A percentile compares a stretch with the other conserved stretches of the same genome.
phyloP scores from a whole-genome alignment of 2,888 invertebrate genomes.

The Apantesis nais region DNA sequence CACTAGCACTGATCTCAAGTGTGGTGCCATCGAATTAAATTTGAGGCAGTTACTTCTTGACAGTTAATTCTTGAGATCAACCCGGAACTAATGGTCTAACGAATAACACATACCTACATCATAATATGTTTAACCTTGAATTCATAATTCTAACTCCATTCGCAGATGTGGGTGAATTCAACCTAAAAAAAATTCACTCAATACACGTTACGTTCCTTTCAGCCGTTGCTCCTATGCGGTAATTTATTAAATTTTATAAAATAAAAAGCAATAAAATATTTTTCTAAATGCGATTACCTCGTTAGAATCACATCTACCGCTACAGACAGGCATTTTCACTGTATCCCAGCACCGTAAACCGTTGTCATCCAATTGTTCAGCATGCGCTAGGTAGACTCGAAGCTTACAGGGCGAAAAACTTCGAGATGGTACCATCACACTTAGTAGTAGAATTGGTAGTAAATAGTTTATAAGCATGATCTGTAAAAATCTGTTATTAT shows the following conservation, averaged over 20 bases:
- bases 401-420: constrained; percentile 83
- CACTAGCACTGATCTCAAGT: no score
- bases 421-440: constrained; percentile 26
- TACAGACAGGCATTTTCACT: constrained; percentile 91
- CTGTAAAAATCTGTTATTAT: constrained; percentile 3
- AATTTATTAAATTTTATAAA: neutral
- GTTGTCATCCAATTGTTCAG: constrained; percentile 86
- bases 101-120: no score
- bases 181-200: no score
- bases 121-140: no score
- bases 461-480: constrained; percentile 28
- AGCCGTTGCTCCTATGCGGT: no score
- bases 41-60: no score
- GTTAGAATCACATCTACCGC: constrained; percentile 93
- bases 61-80: no score
- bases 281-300: constrained; percentile 80
- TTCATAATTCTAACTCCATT: no score
- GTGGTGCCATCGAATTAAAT: no score
- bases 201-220: no score
- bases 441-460: constrained; percentile 34
- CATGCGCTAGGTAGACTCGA: constrained; percentile 88
- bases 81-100: no score
- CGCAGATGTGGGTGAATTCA: no score
- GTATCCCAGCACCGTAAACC: constrained; percentile 91
- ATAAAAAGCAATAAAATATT: neutral